These are phyloP conservation scores for Ammodytes dubius DNA, from an alignment of 2,113 vertebrate species.

Conservation along the genomic window DNA sequence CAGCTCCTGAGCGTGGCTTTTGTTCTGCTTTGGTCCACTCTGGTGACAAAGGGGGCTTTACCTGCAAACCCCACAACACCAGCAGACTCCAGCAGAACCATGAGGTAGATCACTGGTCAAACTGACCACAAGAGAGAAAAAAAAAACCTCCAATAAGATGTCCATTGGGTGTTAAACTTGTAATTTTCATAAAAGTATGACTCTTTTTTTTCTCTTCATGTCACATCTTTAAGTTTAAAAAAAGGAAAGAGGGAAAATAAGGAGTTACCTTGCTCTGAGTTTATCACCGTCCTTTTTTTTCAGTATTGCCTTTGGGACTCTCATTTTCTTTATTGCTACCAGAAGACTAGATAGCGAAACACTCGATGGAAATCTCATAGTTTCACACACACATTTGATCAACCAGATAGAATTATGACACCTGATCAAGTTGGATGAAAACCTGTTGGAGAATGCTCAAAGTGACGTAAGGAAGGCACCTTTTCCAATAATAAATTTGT, in stretches of 20 bases:
- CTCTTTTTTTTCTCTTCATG: constrained; percentile 63
- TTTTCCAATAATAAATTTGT: constrained; percentile 95
- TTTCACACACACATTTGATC: constrained; percentile 67
- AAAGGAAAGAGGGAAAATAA: constrained; percentile 78
- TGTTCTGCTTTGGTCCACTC: constrained; percentile 87
- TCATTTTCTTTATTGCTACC: constrained; percentile 82
- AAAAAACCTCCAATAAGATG: constrained; percentile 71
- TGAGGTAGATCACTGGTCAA: constrained; percentile 99
- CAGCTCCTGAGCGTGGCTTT: constrained; percentile 97
- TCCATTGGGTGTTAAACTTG: constrained; percentile 84
- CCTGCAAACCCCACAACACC: constrained; percentile 94
- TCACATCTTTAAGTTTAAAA: constrained; percentile 47
- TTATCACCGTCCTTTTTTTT: constrained; percentile 60
- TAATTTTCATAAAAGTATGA: constrained; percentile 88
- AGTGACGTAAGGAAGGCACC: constrained; percentile 97
- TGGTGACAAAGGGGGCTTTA: constrained; percentile 87
- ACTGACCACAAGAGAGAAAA: constrained; percentile 94
- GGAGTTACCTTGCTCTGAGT: constrained; percentile 68
- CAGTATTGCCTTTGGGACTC: constrained; percentile 78
- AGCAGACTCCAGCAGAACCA: constrained; percentile 92
- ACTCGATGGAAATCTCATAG: constrained; percentile 89
- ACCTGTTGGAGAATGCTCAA: constrained; percentile 89
- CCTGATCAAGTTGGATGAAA: constrained; percentile 72
- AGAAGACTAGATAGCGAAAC: constrained; percentile 91
- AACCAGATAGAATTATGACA: constrained; percentile 66